Evolutionary conservation across 2,113 vertebrate species (phyloP), one percentile per base, ranked within the genome.

Genomic region (Tapirus terrestris): DNA sequence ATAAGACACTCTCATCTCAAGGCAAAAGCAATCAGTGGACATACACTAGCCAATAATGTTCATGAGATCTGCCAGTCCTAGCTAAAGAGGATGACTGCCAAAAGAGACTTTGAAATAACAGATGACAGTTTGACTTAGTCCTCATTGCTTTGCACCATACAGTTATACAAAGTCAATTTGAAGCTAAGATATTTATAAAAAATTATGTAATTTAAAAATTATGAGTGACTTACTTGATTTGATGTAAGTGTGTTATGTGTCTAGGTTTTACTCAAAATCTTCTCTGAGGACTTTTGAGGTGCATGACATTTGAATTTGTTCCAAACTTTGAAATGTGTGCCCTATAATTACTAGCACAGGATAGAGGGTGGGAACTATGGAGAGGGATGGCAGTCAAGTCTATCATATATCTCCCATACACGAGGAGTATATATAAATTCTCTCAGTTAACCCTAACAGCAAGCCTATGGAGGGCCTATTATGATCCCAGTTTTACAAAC

Each of bases 181-280:
- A 97, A 96, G 48, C 20, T 61, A 86, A 76, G 48, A 84, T 20
- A 65, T 65, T 95, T 72, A 63, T 76, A 33, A 81, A 96, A 93
- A 97, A 77, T 91, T 45, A 76, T 14, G 9, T 58, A 67, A 88
- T 33, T 86, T 58, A 61, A 75, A 96, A 90, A 61, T 91, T 73
- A 85, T 8, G 13, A 83, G 43, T 83, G 70, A 80, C 33, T 92
- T 79, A 88, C 11, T 39, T 89, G 48, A 92, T 96, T 85, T 95
- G 25, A 61, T 73, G 25, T 20, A 87, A 73, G 20, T 56, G 8
- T 13, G 56, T 39, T 95, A 51, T 36, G 18, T 72, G 81, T 92
- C 36, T 33, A 76, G 12, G 7, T 65, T 96, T 70, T 77, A 77
- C 6, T 75, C 20, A 83, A 96, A 92, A 82, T 70, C 29, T 79